Evolutionary conservation across 2,797 vertebrate genomes (phyloP).

Genomic region (Strix occidentalis): DNA sequence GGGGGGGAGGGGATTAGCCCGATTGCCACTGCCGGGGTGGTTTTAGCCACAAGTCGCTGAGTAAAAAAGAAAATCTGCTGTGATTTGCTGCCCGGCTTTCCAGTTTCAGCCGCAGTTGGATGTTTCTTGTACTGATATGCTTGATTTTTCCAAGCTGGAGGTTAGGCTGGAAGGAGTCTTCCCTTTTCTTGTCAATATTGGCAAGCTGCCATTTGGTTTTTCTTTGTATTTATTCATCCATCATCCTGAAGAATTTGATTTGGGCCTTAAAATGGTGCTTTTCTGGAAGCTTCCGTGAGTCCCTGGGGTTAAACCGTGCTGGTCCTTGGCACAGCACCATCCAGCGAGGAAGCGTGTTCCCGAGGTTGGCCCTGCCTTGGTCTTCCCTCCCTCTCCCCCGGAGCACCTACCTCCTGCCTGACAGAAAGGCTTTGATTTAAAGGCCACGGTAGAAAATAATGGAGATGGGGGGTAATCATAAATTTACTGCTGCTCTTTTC

Average conservation of each 20-base stretch:
- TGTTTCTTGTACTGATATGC: too few species aligned
- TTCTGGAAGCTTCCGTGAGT: neutral
- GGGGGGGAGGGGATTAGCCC: too few species aligned
- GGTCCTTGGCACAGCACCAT: neutral
- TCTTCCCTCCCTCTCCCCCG: neutral
- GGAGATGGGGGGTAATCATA: neutral
- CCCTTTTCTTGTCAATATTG: neutral
- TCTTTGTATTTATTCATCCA: neutral
- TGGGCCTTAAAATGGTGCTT: neutral
- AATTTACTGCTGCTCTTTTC: neutral
- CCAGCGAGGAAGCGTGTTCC: neutral
- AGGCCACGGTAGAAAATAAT: neutral
- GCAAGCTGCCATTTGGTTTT: neutral
- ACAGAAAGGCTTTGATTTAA: neutral
- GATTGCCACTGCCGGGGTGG: neutral
- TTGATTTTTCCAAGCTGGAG: neutral
- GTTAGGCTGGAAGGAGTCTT: neutral
- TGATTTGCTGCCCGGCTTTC: neutral
- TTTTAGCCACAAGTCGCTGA: neutral
- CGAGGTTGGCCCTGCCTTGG: fast-evolving
- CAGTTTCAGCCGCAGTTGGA: neutral
- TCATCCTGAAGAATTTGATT: neutral
- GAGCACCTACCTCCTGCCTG: neutral
- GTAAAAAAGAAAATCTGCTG: too few species aligned
- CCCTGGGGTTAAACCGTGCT: fast-evolving